Conservation (phyloP, 2,797 vertebrate species). For the Holocentrus rufus region DNA sequence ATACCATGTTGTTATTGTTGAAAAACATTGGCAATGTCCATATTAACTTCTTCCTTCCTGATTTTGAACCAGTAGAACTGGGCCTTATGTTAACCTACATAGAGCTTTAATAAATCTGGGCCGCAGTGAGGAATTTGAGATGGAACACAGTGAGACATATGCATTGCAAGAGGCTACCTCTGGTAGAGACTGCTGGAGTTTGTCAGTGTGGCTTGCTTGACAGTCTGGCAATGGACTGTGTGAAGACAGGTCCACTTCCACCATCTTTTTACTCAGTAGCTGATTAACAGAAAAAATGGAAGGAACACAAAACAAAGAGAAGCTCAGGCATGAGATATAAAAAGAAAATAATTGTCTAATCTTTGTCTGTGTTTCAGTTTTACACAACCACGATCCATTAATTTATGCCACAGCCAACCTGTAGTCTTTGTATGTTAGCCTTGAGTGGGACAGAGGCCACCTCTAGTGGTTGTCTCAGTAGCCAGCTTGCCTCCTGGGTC, state of each 20-base stretch:
- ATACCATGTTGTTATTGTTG: too few relatives aligned
- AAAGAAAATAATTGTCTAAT: neutral
- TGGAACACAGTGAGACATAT: neutral
- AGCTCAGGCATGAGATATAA: neutral
- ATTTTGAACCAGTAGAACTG: too few relatives aligned
- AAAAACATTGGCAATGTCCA: too few relatives aligned
- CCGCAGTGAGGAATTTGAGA: too few relatives aligned
- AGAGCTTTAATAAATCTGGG: too few relatives aligned
- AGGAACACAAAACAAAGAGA: neutral
- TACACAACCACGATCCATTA: neutral
- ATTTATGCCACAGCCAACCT: conserved; percentile 62
- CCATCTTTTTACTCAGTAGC: conserved; percentile 64
- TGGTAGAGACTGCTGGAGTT: conserved; percentile 56
- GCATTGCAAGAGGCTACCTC: conserved; percentile 58
- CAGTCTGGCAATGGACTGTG: conserved; percentile 48
- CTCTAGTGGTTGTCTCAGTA: conserved; percentile 59
- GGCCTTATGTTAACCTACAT: too few relatives aligned
- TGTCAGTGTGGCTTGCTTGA: conserved; percentile 50
- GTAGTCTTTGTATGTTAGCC: conserved; percentile 66
- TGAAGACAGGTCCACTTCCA: conserved; percentile 54
- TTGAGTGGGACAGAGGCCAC: conserved; percentile 63
- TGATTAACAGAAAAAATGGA: conserved; percentile 1
- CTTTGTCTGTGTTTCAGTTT: neutral
- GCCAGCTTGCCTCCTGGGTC: conserved; percentile 58
- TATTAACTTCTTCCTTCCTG: too few relatives aligned